Conservation (phyloP, 2,888 invertebrate genomes). For the Ophioninae sp. region DNA sequence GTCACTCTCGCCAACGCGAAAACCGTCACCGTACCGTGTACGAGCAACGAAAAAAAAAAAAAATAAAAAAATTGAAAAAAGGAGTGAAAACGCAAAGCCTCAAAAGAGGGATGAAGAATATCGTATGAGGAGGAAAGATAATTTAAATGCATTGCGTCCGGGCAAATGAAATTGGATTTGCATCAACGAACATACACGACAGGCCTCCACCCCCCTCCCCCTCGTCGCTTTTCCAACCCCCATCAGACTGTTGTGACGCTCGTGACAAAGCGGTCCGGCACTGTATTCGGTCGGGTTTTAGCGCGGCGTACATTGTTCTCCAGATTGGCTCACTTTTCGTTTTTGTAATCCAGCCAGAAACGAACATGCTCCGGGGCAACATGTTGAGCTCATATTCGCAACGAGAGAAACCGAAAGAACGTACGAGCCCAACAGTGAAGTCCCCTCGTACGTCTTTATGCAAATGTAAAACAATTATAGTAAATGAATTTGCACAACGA, state of each 20-base stretch:
- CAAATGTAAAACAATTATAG: constrained; percentile 53
- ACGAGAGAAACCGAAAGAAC: constrained; percentile 9
- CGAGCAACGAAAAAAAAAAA: constrained; percentile 38
- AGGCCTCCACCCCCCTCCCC: neutral
- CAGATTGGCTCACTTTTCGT: constrained; percentile 41
- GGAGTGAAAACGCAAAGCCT: constrained; percentile 54
- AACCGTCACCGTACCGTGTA: neutral
- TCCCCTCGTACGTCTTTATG: constrained; percentile 39
- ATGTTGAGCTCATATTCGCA: constrained; percentile 39
- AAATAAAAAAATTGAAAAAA: constrained; percentile 17
- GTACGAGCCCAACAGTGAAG: neutral
- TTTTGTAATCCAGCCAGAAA: constrained; percentile 24
- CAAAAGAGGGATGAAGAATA: constrained; percentile 58
- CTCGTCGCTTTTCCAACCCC: neutral
- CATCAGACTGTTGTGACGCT: constrained; percentile 4
- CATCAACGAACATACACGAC: constrained; percentile 52
- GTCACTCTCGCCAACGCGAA: constrained; percentile 8
- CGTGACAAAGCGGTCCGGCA: constrained; percentile 25
- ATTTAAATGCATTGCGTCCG: constrained; percentile 61
- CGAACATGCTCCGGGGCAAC: constrained; percentile 12
- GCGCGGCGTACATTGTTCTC: constrained; percentile 23
- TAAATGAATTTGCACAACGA: constrained; percentile 40
- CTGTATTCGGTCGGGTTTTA: neutral
- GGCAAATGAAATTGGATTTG: constrained; percentile 64
- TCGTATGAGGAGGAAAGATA: constrained; percentile 37